phyloP scores from a whole-genome alignment of 2,797 vertebrate species.

The Channa striata region DNA sequence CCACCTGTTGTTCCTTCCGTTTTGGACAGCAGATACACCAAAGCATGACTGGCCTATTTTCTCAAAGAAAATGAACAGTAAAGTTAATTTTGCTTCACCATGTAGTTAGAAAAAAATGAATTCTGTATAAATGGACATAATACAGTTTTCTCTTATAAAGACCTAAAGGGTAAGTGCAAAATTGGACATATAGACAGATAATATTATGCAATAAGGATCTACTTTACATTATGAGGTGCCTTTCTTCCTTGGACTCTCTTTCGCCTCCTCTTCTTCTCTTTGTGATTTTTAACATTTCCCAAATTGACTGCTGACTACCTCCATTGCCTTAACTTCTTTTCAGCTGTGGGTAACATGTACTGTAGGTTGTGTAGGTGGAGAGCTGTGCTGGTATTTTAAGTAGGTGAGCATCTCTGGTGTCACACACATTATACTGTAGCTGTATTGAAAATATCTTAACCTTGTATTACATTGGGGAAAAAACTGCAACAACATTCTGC shows the following conservation, averaged over 20 bases:
- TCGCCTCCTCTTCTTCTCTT: conserved; percentile 12
- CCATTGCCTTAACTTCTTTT: conserved; percentile 42
- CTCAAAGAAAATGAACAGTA: neutral
- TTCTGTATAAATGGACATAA: neutral
- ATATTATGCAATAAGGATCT: neutral
- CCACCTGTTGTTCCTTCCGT: neutral
- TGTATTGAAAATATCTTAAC: conserved; percentile 59
- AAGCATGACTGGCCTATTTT: neutral
- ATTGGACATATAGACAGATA: too few species aligned
- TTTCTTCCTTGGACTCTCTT: neutral
- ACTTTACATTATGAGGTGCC: neutral
- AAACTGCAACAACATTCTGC: conserved; percentile 20
- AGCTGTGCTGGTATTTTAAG: conserved; percentile 68
- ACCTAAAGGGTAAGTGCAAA: too few species aligned
- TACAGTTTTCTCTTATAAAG: neutral
- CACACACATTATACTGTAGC: conserved; percentile 55
- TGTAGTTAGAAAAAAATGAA: neutral
- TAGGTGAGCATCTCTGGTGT: conserved; percentile 59
- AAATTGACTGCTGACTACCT: conserved; percentile 39
- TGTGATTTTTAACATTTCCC: conserved; percentile 21
- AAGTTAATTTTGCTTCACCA: neutral
- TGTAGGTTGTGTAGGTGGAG: conserved; percentile 68
- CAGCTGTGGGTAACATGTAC: conserved; percentile 49
- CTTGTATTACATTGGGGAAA: conserved; percentile 51
- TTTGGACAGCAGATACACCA: neutral